phyloP scores from a whole-genome alignment of 1,140 invertebrate species.

The Planococcus citri region DNA sequence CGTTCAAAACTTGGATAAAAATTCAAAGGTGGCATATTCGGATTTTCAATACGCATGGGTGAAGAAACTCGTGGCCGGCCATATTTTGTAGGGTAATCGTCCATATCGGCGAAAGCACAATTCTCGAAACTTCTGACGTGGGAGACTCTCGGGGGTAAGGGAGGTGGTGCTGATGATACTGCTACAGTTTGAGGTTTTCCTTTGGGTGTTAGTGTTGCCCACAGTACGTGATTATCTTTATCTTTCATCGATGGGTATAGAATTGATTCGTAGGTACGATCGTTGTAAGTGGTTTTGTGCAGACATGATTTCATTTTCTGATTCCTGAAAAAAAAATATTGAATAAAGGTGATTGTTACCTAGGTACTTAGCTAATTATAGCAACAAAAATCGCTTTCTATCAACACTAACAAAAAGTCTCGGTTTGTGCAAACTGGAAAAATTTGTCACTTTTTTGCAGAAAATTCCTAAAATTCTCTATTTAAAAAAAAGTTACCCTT shows the following conservation, averaged over 20 bases:
- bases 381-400: too few relatives aligned
- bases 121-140: slow-evolving; percentile 47
- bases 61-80: slow-evolving; percentile 51
- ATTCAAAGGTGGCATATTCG: slow-evolving; percentile 61
- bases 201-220: slow-evolving; percentile 67
- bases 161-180: background rate
- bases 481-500: too few relatives aligned
- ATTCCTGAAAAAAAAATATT: background rate
- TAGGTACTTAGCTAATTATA: too few relatives aligned
- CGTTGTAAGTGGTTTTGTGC: slow-evolving; percentile 26
- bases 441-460: too few relatives aligned
- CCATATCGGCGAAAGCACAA: slow-evolving; percentile 55
- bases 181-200: slow-evolving; percentile 46
- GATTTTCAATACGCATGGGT: slow-evolving; percentile 63
- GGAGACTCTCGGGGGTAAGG: slow-evolving; percentile 11
- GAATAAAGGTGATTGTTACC: too few relatives aligned
- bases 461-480: too few relatives aligned
- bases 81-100: slow-evolving; percentile 39
- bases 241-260: slow-evolving; percentile 39
- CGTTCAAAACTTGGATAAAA: slow-evolving; percentile 41
- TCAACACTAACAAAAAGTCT: too few relatives aligned
- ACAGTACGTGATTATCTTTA: slow-evolving; percentile 60
- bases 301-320: slow-evolving; percentile 15
- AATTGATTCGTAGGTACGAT: slow-evolving; percentile 36
- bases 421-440: too few relatives aligned